Evolutionary conservation across 2,797 vertebrate species (phyloP).

Genomic region (Myotis planiceps): DNA sequence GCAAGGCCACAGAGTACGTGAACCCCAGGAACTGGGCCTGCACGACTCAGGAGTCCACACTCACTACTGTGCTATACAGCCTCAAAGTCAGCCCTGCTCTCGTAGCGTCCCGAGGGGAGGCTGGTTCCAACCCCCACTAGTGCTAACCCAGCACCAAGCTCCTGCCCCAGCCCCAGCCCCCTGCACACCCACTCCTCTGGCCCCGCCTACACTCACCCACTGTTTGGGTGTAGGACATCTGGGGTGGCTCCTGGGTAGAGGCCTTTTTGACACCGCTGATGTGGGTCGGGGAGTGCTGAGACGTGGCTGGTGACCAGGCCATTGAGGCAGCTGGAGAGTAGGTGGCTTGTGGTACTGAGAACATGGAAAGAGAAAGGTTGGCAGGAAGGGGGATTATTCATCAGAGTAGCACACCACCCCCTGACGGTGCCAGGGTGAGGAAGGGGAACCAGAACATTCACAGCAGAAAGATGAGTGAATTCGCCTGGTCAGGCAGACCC

Average conservation of each 20-base stretch:
- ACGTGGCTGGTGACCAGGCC: slow-evolving; percentile 65
- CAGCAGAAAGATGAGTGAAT: neutral
- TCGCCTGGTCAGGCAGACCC: neutral
- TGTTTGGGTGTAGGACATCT: slow-evolving; percentile 89
- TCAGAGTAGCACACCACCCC: neutral
- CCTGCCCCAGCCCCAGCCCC: neutral
- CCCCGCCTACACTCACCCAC: slow-evolving; percentile 89
- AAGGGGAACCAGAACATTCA: neutral
- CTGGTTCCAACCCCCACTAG: neutral
- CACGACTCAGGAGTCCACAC: neutral
- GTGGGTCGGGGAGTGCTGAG: slow-evolving; percentile 87
- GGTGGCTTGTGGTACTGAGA: neutral
- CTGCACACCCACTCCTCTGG: neutral
- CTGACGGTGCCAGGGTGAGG: neutral
- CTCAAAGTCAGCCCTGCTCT: neutral
- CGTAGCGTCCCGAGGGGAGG: too few relatives aligned
- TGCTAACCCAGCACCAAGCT: neutral
- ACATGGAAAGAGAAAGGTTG: neutral
- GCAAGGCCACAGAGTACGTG: neutral
- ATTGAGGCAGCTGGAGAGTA: slow-evolving; percentile 28
- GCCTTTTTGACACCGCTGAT: slow-evolving; percentile 93
- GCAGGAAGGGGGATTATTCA: too few relatives aligned
- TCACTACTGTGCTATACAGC: accelerated
- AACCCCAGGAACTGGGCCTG: neutral
- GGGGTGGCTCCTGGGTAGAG: slow-evolving; percentile 92